Evolutionary conservation across 2,888 invertebrate genomes (phyloP), one percentile per base, ranked within the genome.

Genomic region (Girardia tigrina): DNA sequence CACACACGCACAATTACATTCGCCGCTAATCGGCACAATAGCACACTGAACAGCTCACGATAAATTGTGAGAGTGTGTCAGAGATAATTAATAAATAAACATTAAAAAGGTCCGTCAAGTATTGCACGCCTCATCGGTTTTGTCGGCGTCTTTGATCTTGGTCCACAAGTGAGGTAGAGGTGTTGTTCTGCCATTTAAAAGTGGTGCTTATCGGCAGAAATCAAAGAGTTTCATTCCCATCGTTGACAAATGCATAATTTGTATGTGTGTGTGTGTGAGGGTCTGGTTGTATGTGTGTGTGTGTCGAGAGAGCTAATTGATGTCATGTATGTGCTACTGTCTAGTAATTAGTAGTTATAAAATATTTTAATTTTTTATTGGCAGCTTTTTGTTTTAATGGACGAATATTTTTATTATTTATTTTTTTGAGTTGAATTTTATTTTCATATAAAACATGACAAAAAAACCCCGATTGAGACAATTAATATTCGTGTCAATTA

Each of bases 201-300:
- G 56, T 56, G 56, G 56, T 56, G 56, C 56, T 56, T 56, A 56
- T 56, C 56, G 56, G 56, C 56, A 56, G 23, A 56, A 16, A 56
- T 56, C 56, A 56, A 56, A 56, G 56, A 56, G 56, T 56, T 56
- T 56, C n/a, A 56, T 56, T 56, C 56, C 56, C 56, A 56, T 56
- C 56, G 56, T 56, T 56, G 56, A 56, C 56, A 56, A 56, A 56
- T 56, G n/a, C n/a, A 56, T 56, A 56, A 56, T 56, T 56, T 56
- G 56, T 56, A 8, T 56, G 56, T n/a, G n/a, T 56, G n/a, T n/a
- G n/a, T n/a, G 56, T 56, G 8, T n/a, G n/a, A 12, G 36, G 12
- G 12, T 36, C 8, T 36, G 36, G 16, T 8, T 36, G 36, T 36
- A 36, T 36, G 36, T 36, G 16, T 36, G 16, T 36, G 36, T 36